A percentile compares a stretch with the other conserved stretches of the same genome.
These are phyloP conservation scores for Pilophorus perplexus DNA, from an alignment of 2,888 invertebrate species.

Conservation along the genomic window DNA sequence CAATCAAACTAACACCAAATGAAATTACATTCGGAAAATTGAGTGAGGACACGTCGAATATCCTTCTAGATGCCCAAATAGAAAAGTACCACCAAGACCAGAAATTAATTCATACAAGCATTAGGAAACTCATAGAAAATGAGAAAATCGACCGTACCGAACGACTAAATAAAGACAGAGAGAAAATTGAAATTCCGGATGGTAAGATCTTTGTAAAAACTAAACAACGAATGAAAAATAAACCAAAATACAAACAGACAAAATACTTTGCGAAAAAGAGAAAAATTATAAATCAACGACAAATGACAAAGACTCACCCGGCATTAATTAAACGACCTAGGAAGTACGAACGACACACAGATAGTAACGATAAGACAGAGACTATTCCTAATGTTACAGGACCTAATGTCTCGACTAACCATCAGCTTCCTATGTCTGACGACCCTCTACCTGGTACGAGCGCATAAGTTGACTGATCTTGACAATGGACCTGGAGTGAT, in stretches of 20 bases:
- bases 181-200: not conserved
- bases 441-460: not conserved
- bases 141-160: conserved; percentile 2
- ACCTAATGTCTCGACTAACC: too few species aligned
- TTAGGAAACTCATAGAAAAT: conserved; percentile 12
- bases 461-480: conserved; percentile 22
- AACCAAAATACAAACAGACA: too few species aligned
- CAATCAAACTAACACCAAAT: conserved; percentile 9
- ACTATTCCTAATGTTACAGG: too few species aligned
- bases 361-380: too few species aligned
- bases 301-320: conserved; percentile 8
- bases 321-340: too few species aligned
- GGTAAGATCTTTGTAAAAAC: conserved; percentile 11
- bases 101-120: not conserved
- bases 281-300: not conserved
- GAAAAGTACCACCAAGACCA: conserved; percentile 14
- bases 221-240: not conserved
- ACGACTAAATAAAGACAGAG: not conserved
- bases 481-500: conserved; percentile 12
- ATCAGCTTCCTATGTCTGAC: too few species aligned
- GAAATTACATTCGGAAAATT: conserved; percentile 13
- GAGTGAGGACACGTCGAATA: not conserved
- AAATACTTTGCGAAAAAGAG: not conserved
- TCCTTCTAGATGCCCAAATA: not conserved
- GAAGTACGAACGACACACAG: too few species aligned